Conservation (phyloP, 2,888 invertebrate genomes). For the Ryuthela nishihirai region DNA sequence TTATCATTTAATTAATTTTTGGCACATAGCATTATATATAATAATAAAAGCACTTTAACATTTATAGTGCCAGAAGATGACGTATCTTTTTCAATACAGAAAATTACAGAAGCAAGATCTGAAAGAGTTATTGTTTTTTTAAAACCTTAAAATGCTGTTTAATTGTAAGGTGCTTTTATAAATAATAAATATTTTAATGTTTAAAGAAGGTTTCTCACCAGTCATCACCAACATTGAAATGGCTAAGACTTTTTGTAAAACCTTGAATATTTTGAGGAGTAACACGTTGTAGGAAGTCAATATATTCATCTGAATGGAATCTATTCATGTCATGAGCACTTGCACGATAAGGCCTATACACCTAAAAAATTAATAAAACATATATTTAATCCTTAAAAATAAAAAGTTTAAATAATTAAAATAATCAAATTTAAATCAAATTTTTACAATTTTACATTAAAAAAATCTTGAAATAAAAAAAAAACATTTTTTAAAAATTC, state of each 20-base stretch:
- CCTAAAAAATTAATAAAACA: slow-evolving; percentile 56
- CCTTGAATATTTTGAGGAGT: slow-evolving; percentile 92
- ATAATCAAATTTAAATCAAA: background rate
- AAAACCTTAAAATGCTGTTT: no score
- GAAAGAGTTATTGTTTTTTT: no score
- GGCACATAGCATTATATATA: no score
- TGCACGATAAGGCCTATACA: slow-evolving; percentile 90
- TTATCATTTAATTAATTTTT: no score
- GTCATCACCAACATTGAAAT: slow-evolving; percentile 92
- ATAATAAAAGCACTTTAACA: no score
- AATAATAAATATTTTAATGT: slow-evolving; percentile 1
- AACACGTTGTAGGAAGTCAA: slow-evolving; percentile 91
- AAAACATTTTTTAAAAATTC: background rate
- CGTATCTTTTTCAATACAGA: no score
- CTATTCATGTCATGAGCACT: slow-evolving; percentile 95
- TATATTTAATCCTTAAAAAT: background rate
- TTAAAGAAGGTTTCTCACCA: slow-evolving; percentile 56
- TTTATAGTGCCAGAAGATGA: no score
- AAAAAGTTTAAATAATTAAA: background rate
- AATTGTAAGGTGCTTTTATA: background rate
- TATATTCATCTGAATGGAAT: slow-evolving; percentile 97
- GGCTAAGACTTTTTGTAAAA: slow-evolving; percentile 85
- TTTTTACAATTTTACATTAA: background rate
- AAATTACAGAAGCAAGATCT: no score
- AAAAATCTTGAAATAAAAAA: background rate